These are phyloP conservation scores for Chaetodon auriga DNA, from an alignment of 2,113 vertebrate genomes.

Conservation along the genomic window DNA sequence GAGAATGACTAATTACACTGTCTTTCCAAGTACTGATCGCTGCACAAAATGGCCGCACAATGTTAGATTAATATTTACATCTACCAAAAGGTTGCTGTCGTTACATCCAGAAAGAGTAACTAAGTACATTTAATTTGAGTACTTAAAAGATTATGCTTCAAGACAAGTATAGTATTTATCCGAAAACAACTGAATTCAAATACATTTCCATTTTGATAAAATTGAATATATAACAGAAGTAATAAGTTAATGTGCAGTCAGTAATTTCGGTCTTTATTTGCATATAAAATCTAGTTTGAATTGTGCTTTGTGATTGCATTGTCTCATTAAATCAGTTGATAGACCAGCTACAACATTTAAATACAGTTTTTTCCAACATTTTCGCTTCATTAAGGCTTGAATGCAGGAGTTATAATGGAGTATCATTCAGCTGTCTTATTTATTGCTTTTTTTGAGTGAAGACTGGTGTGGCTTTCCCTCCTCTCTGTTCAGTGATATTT, in stretches of 20 bases:
- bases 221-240: neutral
- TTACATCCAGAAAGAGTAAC: neutral
- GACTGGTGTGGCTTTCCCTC: neutral
- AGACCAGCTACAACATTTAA: slow-evolving; percentile 47
- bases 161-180: neutral
- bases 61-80: neutral
- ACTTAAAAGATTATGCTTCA: neutral
- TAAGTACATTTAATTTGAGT: neutral
- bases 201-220: neutral
- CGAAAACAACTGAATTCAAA: neutral
- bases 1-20: neutral
- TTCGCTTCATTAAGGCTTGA: neutral
- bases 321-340: slow-evolving; percentile 11
- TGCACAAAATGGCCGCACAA: neutral
- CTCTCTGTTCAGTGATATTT: neutral
- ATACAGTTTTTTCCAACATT: neutral
- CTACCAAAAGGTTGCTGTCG: neutral
- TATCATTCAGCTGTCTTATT: neutral
- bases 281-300: neutral
- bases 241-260: slow-evolving; percentile 23
- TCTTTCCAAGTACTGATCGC: neutral
- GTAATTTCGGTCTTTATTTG: neutral
- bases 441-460: neutral
- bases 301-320: slow-evolving; percentile 1
- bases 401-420: neutral